Evolutionary conservation across 2,797 vertebrate species (phyloP).

Genomic region (Ctenopoma multispine): DNA sequence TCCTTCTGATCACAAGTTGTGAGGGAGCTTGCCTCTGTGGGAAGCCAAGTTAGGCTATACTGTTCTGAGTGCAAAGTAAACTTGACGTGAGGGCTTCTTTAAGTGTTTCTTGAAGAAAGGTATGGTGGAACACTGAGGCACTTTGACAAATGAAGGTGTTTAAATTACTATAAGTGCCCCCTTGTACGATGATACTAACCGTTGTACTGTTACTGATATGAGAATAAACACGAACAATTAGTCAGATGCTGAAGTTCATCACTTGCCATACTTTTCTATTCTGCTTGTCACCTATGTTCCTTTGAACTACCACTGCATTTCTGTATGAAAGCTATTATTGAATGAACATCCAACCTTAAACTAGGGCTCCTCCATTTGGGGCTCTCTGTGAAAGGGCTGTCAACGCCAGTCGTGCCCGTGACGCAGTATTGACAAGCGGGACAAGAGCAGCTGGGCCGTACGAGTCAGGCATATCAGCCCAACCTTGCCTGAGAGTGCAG

Average conservation of each 20-base stretch:
- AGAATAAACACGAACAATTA: neutral
- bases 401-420: constrained; percentile 40
- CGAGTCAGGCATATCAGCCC: constrained; percentile 25
- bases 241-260: constrained; percentile 16
- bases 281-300: neutral
- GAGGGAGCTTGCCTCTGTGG: constrained; percentile 42
- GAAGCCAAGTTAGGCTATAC: constrained; percentile 29
- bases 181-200: neutral
- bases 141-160: constrained; percentile 19
- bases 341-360: constrained; percentile 22
- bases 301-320: constrained; percentile 13
- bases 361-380: neutral
- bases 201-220: neutral
- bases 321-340: constrained; percentile 14
- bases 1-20: constrained; percentile 55
- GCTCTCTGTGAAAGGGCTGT: constrained; percentile 43
- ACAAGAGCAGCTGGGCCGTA: constrained; percentile 9
- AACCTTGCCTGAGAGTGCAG: constrained; percentile 29
- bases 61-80: constrained; percentile 20
- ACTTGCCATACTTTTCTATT: neutral
- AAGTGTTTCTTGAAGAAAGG: neutral
- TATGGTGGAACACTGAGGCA: constrained; percentile 9
- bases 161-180: constrained; percentile 10
- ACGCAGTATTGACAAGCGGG: constrained; percentile 63
- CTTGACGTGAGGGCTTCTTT: neutral